phyloP scores from a whole-genome alignment of 2,797 vertebrate genomes.

The Enteromius unitaeniatus region DNA sequence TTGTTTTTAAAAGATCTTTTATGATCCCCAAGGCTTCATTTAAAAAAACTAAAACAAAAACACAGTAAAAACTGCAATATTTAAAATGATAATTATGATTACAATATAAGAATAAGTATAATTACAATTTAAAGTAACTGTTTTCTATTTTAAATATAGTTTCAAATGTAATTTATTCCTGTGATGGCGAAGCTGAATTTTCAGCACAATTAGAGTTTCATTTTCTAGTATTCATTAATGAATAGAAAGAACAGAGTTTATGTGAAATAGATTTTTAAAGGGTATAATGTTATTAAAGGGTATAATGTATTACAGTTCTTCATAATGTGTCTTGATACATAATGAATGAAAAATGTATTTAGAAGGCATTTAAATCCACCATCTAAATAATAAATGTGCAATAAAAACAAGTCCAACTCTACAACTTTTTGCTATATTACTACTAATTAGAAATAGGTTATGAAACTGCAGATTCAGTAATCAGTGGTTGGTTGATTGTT shows the following conservation, averaged over 20 bases:
- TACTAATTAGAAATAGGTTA: neutral
- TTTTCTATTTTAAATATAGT: neutral
- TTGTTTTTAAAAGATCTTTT: neutral
- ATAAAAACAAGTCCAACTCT: neutral
- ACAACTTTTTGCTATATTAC: neutral
- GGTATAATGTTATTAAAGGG: too few species aligned
- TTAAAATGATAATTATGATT: too few species aligned
- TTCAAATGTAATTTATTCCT: neutral
- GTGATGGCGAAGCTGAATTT: neutral
- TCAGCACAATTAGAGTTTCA: neutral
- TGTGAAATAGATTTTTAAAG: too few species aligned
- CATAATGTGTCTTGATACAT: too few species aligned
- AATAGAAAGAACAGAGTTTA: too few species aligned
- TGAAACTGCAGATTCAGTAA: neutral
- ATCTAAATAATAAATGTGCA: neutral
- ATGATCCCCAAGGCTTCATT: neutral
- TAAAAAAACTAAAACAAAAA: neutral
- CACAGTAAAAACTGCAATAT: neutral
- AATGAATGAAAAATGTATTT: too few species aligned
- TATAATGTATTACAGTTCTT: too few species aligned
- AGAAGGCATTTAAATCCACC: neutral
- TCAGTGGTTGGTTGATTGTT: conserved; percentile 20
- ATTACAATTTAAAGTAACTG: neutral
- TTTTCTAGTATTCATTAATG: too few species aligned
- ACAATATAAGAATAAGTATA: too few species aligned